Conservation (phyloP, 2,113 vertebrate species). For the Acinonyx jubatus region DNA sequence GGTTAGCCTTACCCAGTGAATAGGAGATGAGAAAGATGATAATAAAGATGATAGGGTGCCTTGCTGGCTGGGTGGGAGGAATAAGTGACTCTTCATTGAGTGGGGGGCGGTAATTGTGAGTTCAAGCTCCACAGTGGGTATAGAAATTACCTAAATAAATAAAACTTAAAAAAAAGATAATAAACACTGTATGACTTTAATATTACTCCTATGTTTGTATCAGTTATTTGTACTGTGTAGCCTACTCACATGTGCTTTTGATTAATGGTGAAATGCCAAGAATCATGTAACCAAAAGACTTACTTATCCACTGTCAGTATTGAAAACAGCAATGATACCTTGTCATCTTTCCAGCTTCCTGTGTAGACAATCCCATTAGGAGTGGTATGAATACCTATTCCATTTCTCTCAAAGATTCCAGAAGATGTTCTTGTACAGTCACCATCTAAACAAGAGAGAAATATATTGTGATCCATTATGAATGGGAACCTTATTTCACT, state of each 20-base stretch:
- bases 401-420: slow-evolving; percentile 85
- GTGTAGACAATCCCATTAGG: slow-evolving; percentile 82
- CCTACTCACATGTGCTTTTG: neutral
- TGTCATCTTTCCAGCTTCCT: slow-evolving; percentile 89
- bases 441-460: slow-evolving; percentile 82
- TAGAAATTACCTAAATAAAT: neutral
- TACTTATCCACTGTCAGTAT: slow-evolving; percentile 6
- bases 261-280: neutral
- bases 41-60: neutral
- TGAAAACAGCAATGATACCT: slow-evolving; percentile 79
- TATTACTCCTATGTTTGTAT: neutral
- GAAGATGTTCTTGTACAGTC: slow-evolving; percentile 83
- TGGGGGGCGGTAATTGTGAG: neutral
- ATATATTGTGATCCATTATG: neutral
- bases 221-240: neutral
- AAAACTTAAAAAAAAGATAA: neutral
- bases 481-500: neutral
- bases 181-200: neutral
- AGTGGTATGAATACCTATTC: slow-evolving; percentile 85
- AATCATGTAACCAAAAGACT: neutral
- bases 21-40: neutral
- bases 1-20: neutral
- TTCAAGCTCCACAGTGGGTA: neutral
- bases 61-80: neutral
- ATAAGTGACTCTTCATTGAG: neutral